These are phyloP conservation scores for Brachyptera putata DNA, from an alignment of 2,888 invertebrate species.

Conservation along the genomic window DNA sequence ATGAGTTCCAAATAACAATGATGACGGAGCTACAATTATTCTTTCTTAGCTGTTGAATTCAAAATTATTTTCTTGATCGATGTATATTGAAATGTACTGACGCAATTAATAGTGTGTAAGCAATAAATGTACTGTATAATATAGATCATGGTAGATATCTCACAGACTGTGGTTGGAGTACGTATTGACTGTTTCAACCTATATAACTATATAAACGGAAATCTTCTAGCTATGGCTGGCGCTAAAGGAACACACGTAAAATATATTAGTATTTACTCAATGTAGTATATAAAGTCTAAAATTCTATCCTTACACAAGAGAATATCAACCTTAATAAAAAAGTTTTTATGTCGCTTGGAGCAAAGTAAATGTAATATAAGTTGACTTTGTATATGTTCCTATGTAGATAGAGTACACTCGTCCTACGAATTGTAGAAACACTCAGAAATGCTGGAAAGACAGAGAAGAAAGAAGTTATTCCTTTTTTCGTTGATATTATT, in stretches of 20 bases:
- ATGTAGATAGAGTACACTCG: conserved; percentile 12
- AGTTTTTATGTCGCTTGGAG: conserved; percentile 27
- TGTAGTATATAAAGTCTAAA: conserved; percentile 7
- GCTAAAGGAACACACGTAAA: conserved; percentile 3
- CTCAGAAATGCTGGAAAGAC: no score
- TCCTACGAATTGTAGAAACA: no score
- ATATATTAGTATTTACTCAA: conserved; percentile 6
- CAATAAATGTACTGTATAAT: no score
- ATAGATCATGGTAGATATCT: no score
- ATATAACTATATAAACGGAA: conserved; percentile 7
- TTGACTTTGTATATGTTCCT: conserved; percentile 24
- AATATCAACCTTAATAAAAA: conserved; percentile 14
- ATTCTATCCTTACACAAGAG: conserved; percentile 12
- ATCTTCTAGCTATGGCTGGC: not conserved
- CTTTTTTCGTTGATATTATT: not conserved
- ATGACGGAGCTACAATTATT: no score
- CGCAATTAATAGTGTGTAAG: no score
- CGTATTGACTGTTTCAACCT: no score
- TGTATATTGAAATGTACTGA: no score
- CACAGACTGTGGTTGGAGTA: no score
- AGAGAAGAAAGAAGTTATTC: not conserved
- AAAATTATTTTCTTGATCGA: no score
- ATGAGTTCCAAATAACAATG: no score
- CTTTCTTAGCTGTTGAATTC: no score
- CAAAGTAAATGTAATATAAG: conserved; percentile 30